Evolutionary conservation across 2,113 vertebrate species (phyloP).

Genomic region (Prionailurus bengalensis): DNA sequence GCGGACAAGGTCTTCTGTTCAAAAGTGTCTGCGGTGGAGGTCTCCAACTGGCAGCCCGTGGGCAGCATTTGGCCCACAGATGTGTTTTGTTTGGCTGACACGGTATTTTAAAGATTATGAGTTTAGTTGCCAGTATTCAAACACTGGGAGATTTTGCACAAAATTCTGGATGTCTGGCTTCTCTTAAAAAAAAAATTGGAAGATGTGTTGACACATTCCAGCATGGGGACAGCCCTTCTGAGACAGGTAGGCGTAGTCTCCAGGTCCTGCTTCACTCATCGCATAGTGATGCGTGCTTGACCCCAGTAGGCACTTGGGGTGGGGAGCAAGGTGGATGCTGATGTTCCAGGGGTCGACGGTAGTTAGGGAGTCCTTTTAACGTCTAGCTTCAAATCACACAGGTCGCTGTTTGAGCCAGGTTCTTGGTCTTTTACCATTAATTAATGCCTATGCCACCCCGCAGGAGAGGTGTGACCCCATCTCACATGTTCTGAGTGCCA

Average conservation of each 20-base stretch:
- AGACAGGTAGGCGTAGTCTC: accelerated
- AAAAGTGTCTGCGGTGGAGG: not conserved
- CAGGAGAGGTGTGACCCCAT: not conserved
- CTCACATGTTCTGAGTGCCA: not conserved
- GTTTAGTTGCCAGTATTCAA: conserved; percentile 57
- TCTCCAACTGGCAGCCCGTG: not conserved
- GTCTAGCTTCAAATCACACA: not conserved
- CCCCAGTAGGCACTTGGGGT: not conserved
- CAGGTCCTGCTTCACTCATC: not conserved
- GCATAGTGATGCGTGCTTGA: too few species aligned
- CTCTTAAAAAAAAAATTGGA: not conserved
- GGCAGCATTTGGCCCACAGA: conserved; percentile 27
- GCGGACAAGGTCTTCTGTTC: not conserved
- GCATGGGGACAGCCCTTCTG: not conserved
- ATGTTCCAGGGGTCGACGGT: not conserved
- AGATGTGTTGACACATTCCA: not conserved
- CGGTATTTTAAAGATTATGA: not conserved
- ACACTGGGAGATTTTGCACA: not conserved
- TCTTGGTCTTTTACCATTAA: not conserved
- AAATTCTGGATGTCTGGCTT: conserved; percentile 42
- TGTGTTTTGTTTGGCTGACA: conserved; percentile 50
- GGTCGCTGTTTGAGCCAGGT: not conserved
- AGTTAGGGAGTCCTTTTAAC: not conserved
- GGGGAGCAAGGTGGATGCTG: not conserved
- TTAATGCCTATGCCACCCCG: not conserved